Evolutionary conservation across 1,140 invertebrate genomes (phyloP).

Genomic region (Solenopsis invicta): DNA sequence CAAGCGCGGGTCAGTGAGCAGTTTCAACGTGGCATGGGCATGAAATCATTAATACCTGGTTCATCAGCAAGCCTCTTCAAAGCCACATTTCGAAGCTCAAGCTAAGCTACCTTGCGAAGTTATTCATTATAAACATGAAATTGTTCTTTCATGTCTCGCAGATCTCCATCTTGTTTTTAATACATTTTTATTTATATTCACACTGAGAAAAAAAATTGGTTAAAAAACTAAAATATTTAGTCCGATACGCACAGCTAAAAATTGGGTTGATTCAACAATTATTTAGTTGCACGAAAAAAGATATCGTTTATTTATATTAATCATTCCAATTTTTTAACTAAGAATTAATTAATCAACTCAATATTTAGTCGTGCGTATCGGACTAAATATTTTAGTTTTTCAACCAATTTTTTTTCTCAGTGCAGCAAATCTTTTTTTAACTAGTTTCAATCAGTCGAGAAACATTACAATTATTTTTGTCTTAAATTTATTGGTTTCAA

Average conservation of each 20-base stretch:
- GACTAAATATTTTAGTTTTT: no score
- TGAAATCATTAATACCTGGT: constrained; percentile 82
- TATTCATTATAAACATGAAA: background rate
- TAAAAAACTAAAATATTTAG: no score
- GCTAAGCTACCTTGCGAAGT: constrained; percentile 12
- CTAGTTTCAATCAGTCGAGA: background rate
- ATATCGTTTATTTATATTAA: no score
- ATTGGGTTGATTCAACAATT: no score
- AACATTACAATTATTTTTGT: background rate
- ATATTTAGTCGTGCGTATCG: no score
- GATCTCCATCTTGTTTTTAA: background rate
- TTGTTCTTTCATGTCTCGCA: background rate
- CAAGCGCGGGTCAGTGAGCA: constrained; percentile 72
- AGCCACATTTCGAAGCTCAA: constrained; percentile 22
- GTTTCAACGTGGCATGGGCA: constrained; percentile 75
- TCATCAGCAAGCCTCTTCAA: constrained; percentile 71
- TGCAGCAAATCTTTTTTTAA: background rate
- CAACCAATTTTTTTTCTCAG: no score
- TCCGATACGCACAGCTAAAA: no score
- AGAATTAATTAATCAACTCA: no score
- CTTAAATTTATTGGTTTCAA: background rate
- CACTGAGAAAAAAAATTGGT: no score
- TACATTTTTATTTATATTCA: background rate
- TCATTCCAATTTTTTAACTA: no score
- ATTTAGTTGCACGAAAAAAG: no score